Base-by-base conservation (phyloP, 2,797 vertebrate species). In the Danio aesculapii region DNA sequence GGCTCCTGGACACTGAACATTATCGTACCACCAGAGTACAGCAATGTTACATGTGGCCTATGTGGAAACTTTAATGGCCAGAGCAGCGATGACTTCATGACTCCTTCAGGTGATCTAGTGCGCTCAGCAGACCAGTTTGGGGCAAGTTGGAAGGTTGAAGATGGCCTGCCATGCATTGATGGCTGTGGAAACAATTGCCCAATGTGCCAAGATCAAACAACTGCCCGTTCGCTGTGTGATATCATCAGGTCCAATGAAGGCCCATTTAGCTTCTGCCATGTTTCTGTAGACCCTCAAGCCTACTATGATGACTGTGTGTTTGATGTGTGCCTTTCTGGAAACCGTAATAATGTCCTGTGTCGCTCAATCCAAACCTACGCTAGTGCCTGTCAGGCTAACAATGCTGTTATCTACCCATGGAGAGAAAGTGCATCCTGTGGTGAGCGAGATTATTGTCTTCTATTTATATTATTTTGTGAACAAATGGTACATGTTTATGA, bases 1-100 rank as follows among this genome's bases (percentile, higher is more conserved):
- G 86, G 86, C 12, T 70, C 57, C 11, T 89, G 89, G 47, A 86
- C 53, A 43, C 90, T 94, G 2, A 84, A 83, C 2, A 70, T 96
- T 63, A 89, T 90, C 13, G 59, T 96, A 2, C 94, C 95, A 0
- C 21, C 81, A 0, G 13, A 59, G 61, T 96, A 95, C 88, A 91
- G 85, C 0, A 92, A 90, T 14, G 72, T 63, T 0, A 83, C 87
- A 0, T 94, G 95, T 0, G 95, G 96, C 0, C 83, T 97, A 10
- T 96, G 95, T 0, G 95, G 96, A 21, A 92, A 96, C 86, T 96
- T 94, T 81, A 95, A 96, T 0, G 92, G 92, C 0, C 83, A 95
- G 44, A 75, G 10, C 13, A 73, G 8, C 0, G 92, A 97, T 0
- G 96, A 97, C 16, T 95, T 95, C 63, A 79, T 41, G 9, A 85